Base-by-base conservation (phyloP, 2,797 vertebrate genomes). In the Chromobotia macracanthus region DNA sequence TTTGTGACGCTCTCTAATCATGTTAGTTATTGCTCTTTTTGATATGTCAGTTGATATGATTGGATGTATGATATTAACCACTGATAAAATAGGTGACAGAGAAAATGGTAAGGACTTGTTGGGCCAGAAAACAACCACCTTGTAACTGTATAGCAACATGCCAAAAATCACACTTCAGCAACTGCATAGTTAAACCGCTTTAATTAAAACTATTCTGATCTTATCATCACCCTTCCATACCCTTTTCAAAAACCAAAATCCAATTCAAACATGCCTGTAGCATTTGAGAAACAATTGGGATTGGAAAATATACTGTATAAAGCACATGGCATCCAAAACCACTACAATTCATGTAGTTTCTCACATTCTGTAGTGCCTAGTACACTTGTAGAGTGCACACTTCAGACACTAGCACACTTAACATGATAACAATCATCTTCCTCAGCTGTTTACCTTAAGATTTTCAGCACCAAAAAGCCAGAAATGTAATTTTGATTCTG, bases 331-430 rank as follows among this genome's bases (percentile, higher is more conserved):
- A 70, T 68, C 46, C 63, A 66, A 51, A 77, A 72, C n/a, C 11
- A 73, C 74, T 78, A 75, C 66, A 80, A 77, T 71, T 38, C 23
- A 58, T 64, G 15, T 58, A 72, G 51, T 82, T 63, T 35, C 23
- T 48, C 19, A 5, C 66, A 68, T 13, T 64, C 25, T 75, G 76
- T 35, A 63, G 63, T 35, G 38, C 58, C 51, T 70, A 16, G 63
- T 68, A 21, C 53, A 23, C 46, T 1, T 9, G 56, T 50, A 41
- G 58, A 74, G 66, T 72, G 50, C 7, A 12, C 23, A 50, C 64
- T 73, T 60, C 66, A 72, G 38, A 60, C 38, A 56, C 51, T 68
- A 58, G 50, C 53, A 55, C 75, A 48, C 35, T 44, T 21, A 44
- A 74, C 38, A 53, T 53, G 41, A 71, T 78, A 23, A 72, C 18